Base-by-base conservation (phyloP, 2,888 invertebrate genomes). In the Himalopsyche kuldschensis region DNA sequence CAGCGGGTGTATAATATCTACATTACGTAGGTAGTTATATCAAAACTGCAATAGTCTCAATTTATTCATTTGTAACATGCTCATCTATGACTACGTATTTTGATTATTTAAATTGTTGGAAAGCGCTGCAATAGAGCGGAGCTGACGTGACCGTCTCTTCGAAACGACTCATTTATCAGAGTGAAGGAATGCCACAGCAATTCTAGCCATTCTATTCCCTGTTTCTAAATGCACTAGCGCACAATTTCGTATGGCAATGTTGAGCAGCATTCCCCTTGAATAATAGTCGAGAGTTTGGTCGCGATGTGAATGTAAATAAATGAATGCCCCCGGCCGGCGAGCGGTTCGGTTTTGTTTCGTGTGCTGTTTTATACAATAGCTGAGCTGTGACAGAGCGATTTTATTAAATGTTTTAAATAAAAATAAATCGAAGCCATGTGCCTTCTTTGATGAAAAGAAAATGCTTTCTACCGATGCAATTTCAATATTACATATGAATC, bases 161-260 rank as follows among this genome's bases (percentile, higher is more conserved):
- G 55, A 55, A 79, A 79, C 79, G 79, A 79, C 55, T 79, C 79
- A 79, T 79, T 79, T 63, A 79, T 79, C 79, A 79, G 79, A 55
- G 55, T 79, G 55, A 32, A 55, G 79, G 79, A 79, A 79, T 79
- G 47, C 55, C 79, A n/a, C 30, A 15, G 20, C 0, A 32, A 47
- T 79, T 32, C 32, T 32, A 15, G 63, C 32, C 31, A 63, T 79
- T 32, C 20, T 11, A 31, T 30, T 8, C 30, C 55, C 63, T 79
- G 35, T 32, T 48, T 20, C 79, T 31, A 31, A 11, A 48, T 15
- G 55, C 24, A 32, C n/a, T 15, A 79, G 24, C n/a, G 63, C 4
- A 48, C 48, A 79, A 35, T 55, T 35, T 79, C 48, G 55, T 32
- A 30, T 32, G 20, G 55, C 55, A 31, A 24, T 55, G 55, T 24